Conservation (phyloP, 2,888 invertebrate genomes). For the Mythimna impura region DNA sequence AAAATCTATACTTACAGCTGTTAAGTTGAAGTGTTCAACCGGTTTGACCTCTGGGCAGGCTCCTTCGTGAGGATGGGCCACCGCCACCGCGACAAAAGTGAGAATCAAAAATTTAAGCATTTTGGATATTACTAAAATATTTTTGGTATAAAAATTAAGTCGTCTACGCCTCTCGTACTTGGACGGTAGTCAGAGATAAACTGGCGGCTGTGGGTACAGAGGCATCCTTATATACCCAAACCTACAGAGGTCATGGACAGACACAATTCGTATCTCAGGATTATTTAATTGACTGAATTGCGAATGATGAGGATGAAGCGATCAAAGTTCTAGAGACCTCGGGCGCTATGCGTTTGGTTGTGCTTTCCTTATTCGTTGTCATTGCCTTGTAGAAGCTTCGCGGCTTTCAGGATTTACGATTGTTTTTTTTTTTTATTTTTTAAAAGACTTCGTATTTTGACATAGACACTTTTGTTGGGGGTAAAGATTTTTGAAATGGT, state of each 20-base stretch:
- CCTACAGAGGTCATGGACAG: conserved; percentile 79
- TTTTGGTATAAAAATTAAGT: conserved; percentile 67
- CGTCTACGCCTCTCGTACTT: conserved; percentile 62
- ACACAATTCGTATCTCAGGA: conserved; percentile 74
- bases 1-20: conserved; percentile 72
- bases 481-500: neutral
- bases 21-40: conserved; percentile 79
- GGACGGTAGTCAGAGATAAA: conserved; percentile 70
- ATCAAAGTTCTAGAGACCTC: conserved; percentile 68
- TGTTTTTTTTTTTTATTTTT: neutral
- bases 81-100: conserved; percentile 74
- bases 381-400: conserved; percentile 10
- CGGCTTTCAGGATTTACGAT: neutral
- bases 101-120: conserved; percentile 77
- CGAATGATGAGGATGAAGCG: conserved; percentile 62
- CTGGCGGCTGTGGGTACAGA: conserved; percentile 64
- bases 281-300: conserved; percentile 77
- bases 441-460: neutral
- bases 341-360: conserved; percentile 24
- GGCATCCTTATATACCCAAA: conserved; percentile 77
- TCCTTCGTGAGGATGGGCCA: conserved; percentile 78
- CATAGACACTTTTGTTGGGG: neutral
- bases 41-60: conserved; percentile 79
- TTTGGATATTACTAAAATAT: conserved; percentile 50
- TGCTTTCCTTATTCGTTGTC: conserved; percentile 16